Evolutionary conservation across 2,113 vertebrate genomes (phyloP), one percentile per base, ranked within the genome.

Genomic region (Pongo pygmaeus): DNA sequence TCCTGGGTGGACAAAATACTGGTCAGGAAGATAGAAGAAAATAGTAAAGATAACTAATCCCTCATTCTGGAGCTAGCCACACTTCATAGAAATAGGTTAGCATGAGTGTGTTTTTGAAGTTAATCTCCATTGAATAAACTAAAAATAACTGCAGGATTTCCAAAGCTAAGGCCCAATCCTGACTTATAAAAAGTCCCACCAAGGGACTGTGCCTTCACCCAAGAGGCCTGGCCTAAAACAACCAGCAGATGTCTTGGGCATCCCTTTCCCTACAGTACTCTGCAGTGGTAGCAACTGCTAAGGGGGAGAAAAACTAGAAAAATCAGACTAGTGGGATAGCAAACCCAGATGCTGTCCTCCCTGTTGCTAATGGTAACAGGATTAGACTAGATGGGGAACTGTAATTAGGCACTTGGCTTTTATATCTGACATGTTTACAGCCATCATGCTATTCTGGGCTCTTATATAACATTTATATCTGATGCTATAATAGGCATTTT

Each of bases 401-500:
- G 97, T 97, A 98, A 98, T 98, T 98, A 98, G 97, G 96, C 96
- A 96, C 96, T 97, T 98, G 95, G 98, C 97, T 97, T 98, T 98
- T 98, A 98, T 96, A 98, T 97, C 87, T 97, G 97, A 98, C 97
- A 98, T 98, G 97, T 98, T 98, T 98, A 98, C 95, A 98, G 98
- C 97, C 93, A 98, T 97, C 67, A 3, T 97, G 96, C 98, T 98
- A 98, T 98, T 98, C 95, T 97, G 92, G 96, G 23, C 81, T 97
- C 97, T 98, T 98, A 98, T 69, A 97, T 98, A 98, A 98, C 98
- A 94, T 97, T 98, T 98, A 97, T 98, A 97, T 97, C 97, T 98
- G 97, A 96, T 97, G 97, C 97, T 98, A 98, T 98, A 98, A 97
- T 86, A 93, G 97, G 97, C 92, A 97, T 97, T 97, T 98, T 97